Evolutionary conservation across 1,140 invertebrate species (phyloP).

Genomic region (Amphibalanus amphitrite): DNA sequence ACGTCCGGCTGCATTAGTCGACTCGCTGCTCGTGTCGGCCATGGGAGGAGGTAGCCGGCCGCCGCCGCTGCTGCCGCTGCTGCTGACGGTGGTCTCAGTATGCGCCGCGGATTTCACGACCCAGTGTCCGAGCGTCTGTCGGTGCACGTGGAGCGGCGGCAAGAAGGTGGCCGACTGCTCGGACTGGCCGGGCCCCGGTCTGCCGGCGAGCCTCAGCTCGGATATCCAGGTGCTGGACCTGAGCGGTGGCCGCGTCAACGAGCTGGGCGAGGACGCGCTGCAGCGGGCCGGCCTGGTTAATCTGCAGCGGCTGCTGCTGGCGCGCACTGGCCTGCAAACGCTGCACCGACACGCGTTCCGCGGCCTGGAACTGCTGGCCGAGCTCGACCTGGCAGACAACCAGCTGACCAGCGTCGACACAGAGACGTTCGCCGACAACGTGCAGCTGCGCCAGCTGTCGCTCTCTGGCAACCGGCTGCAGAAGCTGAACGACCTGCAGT

Average conservation of each 20-base stretch:
- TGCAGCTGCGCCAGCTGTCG: constrained; percentile 44
- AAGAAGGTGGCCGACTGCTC: background rate
- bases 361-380: constrained; percentile 66
- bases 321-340: constrained; percentile 48
- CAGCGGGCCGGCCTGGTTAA: constrained; percentile 57
- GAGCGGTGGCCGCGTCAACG: constrained; percentile 54
- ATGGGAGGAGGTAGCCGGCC: too few species aligned
- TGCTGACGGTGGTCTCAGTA: background rate
- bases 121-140: background rate
- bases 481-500: constrained; percentile 41
- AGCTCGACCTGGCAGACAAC: constrained; percentile 65
- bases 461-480: constrained; percentile 51
- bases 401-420: constrained; percentile 11
- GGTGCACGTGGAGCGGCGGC: background rate
- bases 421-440: constrained; percentile 30
- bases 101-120: background rate
- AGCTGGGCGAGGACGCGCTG: constrained; percentile 60
- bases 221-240: constrained; percentile 73
- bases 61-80: background rate
- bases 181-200: background rate
- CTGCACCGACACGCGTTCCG: constrained; percentile 65
- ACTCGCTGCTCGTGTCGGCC: too few species aligned
- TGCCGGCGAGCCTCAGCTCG: constrained; percentile 52
- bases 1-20: too few species aligned
- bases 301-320: constrained; percentile 60